A percentile compares a stretch with the other conserved stretches of the same genome.
Evolutionary conservation across 2,113 vertebrate species (phyloP).

Genomic region (Microcebus murinus): DNA sequence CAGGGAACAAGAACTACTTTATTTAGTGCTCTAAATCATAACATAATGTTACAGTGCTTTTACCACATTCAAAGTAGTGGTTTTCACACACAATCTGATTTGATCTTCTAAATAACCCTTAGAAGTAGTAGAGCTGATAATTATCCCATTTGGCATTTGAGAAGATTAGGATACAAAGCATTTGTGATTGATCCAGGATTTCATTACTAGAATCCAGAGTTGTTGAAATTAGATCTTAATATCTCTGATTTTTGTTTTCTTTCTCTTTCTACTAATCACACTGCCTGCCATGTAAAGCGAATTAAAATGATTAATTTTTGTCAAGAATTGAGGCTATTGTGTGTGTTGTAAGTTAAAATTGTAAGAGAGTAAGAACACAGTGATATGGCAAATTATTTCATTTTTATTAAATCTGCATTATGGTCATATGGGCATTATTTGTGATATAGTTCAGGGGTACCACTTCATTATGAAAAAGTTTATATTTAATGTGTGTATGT

Average conservation of each 20-base stretch:
- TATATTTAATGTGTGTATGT: not conserved
- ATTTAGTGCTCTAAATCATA: not conserved
- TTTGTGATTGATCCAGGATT: not conserved
- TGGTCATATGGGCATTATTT: not conserved
- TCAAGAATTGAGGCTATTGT: not conserved
- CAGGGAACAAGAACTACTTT: not conserved
- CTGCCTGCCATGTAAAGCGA: not conserved
- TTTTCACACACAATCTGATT: not conserved
- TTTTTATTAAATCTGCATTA: not conserved
- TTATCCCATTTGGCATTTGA: not conserved
- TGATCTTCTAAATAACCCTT: not conserved
- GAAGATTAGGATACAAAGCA: not conserved
- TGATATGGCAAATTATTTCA: not conserved
- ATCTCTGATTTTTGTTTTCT: not conserved
- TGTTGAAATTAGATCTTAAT: not conserved
- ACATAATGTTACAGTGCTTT: not conserved
- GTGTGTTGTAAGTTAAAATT: not conserved
- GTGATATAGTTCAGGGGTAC: not conserved
- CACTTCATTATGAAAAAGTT: not conserved
- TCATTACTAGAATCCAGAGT: not conserved
- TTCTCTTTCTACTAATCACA: not conserved
- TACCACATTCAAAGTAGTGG: not conserved
- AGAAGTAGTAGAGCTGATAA: not conserved
- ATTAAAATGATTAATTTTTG: not conserved
- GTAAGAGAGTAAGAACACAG: not conserved